Conservation (phyloP, 2,113 vertebrate genomes). For the Anseranas semipalmata region DNA sequence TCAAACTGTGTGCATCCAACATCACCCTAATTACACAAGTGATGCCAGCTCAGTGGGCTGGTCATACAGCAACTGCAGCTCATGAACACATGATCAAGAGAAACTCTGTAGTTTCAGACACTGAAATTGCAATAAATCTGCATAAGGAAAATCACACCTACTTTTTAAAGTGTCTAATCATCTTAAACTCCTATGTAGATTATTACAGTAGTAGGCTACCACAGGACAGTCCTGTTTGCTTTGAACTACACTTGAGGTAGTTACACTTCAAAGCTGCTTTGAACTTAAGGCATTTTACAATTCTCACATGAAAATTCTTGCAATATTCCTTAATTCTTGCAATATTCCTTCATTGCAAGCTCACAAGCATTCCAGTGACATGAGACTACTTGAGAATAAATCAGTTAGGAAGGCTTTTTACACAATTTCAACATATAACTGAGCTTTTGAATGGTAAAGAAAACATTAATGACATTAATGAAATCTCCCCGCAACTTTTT, state of each 20-base stretch:
- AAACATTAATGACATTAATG: not conserved
- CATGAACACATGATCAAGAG: not conserved
- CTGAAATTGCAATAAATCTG: not conserved
- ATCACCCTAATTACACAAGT: not conserved
- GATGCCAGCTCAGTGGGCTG: not conserved
- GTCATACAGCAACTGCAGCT: not conserved
- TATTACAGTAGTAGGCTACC: not conserved
- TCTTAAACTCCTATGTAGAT: not conserved
- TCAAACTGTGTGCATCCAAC: not conserved
- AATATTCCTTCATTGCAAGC: not conserved
- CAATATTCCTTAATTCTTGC: not conserved
- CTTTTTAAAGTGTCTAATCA: not conserved
- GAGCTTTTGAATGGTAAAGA: not conserved
- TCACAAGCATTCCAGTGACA: not conserved
- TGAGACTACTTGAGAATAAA: not conserved
- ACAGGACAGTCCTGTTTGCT: not conserved
- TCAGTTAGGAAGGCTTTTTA: not conserved
- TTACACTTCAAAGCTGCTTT: not conserved
- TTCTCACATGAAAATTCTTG: not conserved
- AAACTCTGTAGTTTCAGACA: not conserved
- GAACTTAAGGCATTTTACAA: not conserved
- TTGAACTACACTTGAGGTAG: not conserved
- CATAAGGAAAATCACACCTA: not conserved
- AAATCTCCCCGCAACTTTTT: no score
- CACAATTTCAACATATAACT: not conserved